phyloP scores from a whole-genome alignment of 2,113 vertebrate genomes.

The Tretioscincus oriximinensis region DNA sequence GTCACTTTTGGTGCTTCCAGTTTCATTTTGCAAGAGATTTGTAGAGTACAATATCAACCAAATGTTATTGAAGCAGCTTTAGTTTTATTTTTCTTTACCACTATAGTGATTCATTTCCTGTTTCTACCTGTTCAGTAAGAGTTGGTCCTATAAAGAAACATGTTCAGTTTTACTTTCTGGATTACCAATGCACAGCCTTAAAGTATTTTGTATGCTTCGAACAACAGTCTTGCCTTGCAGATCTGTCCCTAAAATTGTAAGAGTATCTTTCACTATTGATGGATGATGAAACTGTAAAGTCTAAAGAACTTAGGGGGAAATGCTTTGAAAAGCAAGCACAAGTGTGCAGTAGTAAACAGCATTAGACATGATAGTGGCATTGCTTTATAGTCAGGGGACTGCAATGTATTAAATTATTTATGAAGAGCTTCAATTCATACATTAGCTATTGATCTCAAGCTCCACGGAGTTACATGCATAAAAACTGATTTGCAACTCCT shows the following conservation, averaged over 20 bases:
- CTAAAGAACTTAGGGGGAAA: neutral
- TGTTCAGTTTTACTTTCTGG: no score
- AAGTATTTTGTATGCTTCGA: neutral
- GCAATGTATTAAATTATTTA: slow-evolving; percentile 23
- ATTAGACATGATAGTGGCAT: neutral
- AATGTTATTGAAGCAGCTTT: no score
- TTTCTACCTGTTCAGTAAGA: no score
- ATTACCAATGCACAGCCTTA: no score
- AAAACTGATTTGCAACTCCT: slow-evolving; percentile 21
- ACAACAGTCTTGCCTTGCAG: neutral
- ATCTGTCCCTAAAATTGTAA: neutral
- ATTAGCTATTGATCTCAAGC: slow-evolving; percentile 20
- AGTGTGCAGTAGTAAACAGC: slow-evolving; percentile 1
- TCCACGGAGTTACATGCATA: neutral
- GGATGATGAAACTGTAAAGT: neutral
- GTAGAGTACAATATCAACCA: no score
- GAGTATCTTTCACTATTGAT: neutral
- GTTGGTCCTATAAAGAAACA: no score
- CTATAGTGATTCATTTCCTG: no score
- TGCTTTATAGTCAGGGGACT: slow-evolving; percentile 14
- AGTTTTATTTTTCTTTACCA: no score
- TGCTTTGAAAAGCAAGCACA: neutral
- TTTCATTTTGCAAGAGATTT: no score
- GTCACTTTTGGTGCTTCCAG: no score
- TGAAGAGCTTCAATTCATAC: slow-evolving; percentile 4